phyloP scores from a whole-genome alignment of 35 echinoderm and acorn worm species.

The Apostichopus californicus region DNA sequence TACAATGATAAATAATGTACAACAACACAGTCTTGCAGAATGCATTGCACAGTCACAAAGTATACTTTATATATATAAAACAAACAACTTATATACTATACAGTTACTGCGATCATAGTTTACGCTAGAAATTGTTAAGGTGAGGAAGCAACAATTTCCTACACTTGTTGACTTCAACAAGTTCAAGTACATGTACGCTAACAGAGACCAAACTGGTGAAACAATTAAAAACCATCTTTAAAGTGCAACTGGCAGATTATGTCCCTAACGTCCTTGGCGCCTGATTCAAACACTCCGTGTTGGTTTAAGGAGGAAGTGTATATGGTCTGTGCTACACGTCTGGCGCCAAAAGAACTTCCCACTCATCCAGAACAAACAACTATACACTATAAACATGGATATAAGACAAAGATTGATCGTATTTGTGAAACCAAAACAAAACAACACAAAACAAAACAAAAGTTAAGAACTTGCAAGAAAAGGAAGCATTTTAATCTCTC shows the following conservation, averaged over 20 bases:
- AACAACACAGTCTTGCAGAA: too few relatives aligned
- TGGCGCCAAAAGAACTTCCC: conserved; percentile 11
- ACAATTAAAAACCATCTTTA: background rate
- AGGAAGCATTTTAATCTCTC: too few relatives aligned
- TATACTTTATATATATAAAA: too few relatives aligned
- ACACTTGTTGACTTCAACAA: background rate
- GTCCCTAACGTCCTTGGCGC: conserved; percentile 4
- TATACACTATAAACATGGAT: too few relatives aligned
- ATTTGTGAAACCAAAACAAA: too few relatives aligned
- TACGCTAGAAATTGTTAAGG: background rate
- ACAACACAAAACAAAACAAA: too few relatives aligned
- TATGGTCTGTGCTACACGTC: background rate
- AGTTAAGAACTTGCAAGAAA: too few relatives aligned
- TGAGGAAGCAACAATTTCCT: background rate
- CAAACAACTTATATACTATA: too few relatives aligned
- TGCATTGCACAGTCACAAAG: too few relatives aligned
- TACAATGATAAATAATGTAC: too few relatives aligned
- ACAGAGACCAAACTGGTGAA: conserved; percentile 8
- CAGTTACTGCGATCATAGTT: too few relatives aligned
- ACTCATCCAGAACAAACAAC: background rate
- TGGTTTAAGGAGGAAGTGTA: conserved; percentile 13
- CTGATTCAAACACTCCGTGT: background rate
- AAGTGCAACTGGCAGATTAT: background rate
- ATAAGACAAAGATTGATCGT: too few relatives aligned
- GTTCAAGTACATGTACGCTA: background rate